These are phyloP conservation scores for Dryadula phaetusa DNA, from an alignment of 2,888 invertebrate genomes.

Conservation along the genomic window DNA sequence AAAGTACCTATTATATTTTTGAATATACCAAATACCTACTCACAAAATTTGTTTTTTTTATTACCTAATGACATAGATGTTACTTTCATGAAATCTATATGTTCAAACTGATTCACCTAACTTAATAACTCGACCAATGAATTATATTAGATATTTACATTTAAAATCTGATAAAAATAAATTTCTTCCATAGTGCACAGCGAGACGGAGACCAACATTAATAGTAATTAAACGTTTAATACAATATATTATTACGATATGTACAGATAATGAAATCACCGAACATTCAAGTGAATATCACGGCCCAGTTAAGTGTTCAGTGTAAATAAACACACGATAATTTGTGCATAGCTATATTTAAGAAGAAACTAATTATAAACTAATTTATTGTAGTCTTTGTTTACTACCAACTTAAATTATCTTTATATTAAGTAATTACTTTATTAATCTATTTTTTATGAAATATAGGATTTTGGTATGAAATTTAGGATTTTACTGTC, in stretches of 20 bases:
- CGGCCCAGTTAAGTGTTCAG: slow-evolving; percentile 47
- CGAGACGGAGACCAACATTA: not conserved
- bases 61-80: too few species aligned
- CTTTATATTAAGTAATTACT: too few species aligned
- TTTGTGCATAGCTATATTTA: slow-evolving; percentile 25
- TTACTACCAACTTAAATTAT: too few species aligned
- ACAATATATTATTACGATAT: slow-evolving; percentile 45
- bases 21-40: too few species aligned
- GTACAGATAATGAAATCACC: slow-evolving; percentile 62
- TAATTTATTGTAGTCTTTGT: not conserved
- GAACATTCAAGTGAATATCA: slow-evolving; percentile 68
- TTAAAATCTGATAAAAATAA: not conserved
- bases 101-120: too few species aligned
- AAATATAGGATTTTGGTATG: too few species aligned
- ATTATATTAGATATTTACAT: too few species aligned
- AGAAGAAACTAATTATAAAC: slow-evolving; percentile 13
- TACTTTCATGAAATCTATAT: too few species aligned
- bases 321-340: slow-evolving; percentile 33
- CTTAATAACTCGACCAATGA: too few species aligned
- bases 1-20: not conserved
- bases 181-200: not conserved
- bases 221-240: slow-evolving; percentile 45
- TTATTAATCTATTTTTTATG: too few species aligned
- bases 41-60: too few species aligned
- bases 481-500: too few species aligned